phyloP scores from a whole-genome alignment of 2,888 invertebrate species.

The Hypercompe scribonia region DNA sequence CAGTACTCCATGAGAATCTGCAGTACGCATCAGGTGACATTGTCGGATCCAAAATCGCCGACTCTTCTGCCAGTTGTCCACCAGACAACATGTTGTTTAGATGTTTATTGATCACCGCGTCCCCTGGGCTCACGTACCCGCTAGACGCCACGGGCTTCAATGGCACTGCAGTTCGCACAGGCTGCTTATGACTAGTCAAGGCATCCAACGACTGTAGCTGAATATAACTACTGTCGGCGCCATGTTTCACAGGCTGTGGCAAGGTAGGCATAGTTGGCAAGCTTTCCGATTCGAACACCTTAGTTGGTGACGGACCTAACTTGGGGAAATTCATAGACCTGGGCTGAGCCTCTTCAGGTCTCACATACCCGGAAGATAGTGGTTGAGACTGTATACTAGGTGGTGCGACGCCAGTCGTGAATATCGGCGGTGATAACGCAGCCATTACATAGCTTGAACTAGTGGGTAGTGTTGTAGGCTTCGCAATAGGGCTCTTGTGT shows the following conservation, averaged over 20 bases:
- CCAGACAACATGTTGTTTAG: conserved; percentile 76
- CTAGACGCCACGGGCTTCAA: conserved; percentile 69
- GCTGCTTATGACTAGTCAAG: conserved; percentile 77
- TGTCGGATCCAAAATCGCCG: conserved; percentile 78
- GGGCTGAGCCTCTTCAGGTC: conserved; percentile 72
- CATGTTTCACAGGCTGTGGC: conserved; percentile 72
- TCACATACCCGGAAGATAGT: conserved; percentile 77
- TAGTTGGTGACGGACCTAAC: conserved; percentile 69
- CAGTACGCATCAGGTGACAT: conserved; percentile 85
- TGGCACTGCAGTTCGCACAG: conserved; percentile 68
- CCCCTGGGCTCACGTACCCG: conserved; percentile 78
- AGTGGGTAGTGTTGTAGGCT: conserved; percentile 61
- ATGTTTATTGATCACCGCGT: conserved; percentile 80
- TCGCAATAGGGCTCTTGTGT: conserved; percentile 52
- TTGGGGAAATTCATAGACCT: conserved; percentile 74
- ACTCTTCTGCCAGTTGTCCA: conserved; percentile 72
- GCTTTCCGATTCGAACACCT: conserved; percentile 76
- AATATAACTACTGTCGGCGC: conserved; percentile 77
- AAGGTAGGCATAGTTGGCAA: conserved; percentile 80
- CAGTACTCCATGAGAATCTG: conserved; percentile 83
- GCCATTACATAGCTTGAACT: conserved; percentile 82
- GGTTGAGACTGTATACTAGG: conserved; percentile 58
- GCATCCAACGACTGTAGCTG: conserved; percentile 79
- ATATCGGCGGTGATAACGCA: conserved; percentile 74
- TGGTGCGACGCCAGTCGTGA: conserved; percentile 70